Percentiles rank a stretch among this genome's conserved stretches.
These are phyloP conservation scores for Indri indri DNA, from an alignment of 2,113 vertebrate genomes.

Conservation along the genomic window DNA sequence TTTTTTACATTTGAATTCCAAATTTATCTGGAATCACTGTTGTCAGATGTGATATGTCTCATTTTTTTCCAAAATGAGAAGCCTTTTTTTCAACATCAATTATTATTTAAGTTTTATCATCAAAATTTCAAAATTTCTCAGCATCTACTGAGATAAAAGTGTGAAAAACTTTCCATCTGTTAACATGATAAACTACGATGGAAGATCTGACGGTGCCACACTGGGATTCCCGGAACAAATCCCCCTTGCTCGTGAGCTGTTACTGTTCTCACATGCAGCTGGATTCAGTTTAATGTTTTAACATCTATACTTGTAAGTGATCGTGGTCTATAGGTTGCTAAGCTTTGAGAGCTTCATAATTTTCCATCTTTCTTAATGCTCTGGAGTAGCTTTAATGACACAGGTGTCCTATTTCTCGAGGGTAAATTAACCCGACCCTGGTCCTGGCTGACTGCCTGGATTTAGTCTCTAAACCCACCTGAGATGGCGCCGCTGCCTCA, in stretches of 20 bases:
- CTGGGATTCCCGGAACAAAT: background rate
- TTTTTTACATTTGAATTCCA: background rate
- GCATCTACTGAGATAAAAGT: too few species aligned
- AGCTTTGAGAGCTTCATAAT: background rate
- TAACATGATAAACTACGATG: accelerated
- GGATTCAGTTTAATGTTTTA: background rate
- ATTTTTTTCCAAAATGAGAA: background rate
- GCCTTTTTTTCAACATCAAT: background rate
- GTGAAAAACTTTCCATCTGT: too few species aligned
- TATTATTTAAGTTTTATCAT: background rate
- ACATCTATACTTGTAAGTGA: background rate
- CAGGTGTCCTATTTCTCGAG: background rate
- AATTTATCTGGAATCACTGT: background rate
- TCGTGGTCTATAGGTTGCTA: background rate
- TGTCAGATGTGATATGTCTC: background rate
- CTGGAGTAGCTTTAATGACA: background rate
- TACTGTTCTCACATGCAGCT: accelerated
- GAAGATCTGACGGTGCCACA: background rate
- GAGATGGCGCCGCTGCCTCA: too few species aligned
- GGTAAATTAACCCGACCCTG: background rate
- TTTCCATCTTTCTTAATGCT: background rate
- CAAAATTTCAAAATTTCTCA: background rate
- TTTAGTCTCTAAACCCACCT: too few species aligned
- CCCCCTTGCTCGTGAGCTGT: background rate
- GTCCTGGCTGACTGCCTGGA: background rate